Percentiles rank a stretch among this genome's conserved stretches.
Conservation (phyloP, 2,797 vertebrate genomes). For the Morus bassanus region DNA sequence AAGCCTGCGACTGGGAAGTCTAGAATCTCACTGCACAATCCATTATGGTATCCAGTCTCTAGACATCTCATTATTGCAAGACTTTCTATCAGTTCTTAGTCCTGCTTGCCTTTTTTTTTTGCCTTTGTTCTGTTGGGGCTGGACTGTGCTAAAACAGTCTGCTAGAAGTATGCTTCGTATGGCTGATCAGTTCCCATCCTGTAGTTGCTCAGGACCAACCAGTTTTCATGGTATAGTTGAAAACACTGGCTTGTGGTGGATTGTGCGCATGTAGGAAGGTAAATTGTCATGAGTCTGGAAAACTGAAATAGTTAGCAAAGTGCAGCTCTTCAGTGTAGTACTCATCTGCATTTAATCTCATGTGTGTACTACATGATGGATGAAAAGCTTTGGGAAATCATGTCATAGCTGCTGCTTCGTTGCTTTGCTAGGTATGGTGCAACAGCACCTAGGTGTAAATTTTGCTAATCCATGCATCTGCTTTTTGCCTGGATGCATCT, state of each 20-base stretch:
- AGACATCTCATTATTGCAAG: not conserved
- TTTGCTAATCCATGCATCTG: rapidly evolving
- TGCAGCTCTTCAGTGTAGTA: not conserved
- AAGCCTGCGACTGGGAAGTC: not conserved
- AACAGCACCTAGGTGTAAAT: rapidly evolving
- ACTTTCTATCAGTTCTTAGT: not conserved
- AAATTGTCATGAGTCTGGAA: not conserved
- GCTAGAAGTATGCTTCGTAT: not conserved
- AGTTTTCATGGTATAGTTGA: not conserved
- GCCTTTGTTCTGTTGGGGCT: not conserved
- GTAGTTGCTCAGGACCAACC: not conserved
- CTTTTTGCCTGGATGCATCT: not conserved
- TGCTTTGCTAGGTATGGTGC: not conserved
- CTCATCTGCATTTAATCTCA: not conserved
- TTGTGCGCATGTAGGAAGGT: not conserved
- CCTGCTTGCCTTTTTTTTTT: not conserved
- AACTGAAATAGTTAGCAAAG: not conserved
- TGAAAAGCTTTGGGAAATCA: not conserved
- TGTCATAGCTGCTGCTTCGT: not conserved
- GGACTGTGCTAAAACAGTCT: not conserved
- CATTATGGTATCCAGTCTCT: not conserved
- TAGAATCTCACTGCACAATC: not conserved
- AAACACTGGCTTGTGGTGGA: not conserved
- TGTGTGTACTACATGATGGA: rapidly evolving
- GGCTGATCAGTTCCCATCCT: not conserved